Conservation (phyloP, 1,140 invertebrate genomes). For the Agrypnia vestita region DNA sequence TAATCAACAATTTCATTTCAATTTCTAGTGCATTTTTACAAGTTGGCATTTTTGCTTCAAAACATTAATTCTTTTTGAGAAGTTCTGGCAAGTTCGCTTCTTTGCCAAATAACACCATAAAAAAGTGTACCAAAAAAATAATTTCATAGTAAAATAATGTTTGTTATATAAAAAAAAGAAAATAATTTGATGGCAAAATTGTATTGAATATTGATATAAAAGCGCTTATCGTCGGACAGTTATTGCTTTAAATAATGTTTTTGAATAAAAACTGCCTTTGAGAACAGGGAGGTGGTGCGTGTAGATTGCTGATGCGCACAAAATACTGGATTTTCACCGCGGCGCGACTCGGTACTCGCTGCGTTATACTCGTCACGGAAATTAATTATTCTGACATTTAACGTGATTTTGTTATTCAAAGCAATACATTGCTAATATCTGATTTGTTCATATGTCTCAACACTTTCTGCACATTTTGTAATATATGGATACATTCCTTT, state of each 20-base stretch:
- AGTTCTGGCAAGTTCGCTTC: background rate
- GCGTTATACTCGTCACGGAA: too few relatives aligned
- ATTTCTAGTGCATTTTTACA: too few relatives aligned
- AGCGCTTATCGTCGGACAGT: constrained; percentile 36
- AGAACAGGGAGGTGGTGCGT: background rate
- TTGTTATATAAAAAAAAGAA: constrained; percentile 10
- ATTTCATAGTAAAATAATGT: constrained; percentile 14
- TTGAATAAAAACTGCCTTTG: constrained; percentile 43
- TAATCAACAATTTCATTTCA: background rate
- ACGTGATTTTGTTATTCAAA: too few relatives aligned
- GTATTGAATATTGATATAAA: constrained; percentile 12
- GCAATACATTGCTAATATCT: too few relatives aligned
- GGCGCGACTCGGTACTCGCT: constrained; percentile 3
- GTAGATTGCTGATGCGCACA: background rate
- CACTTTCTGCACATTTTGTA: too few relatives aligned
- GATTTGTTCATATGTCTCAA: too few relatives aligned
- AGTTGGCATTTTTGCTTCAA: background rate
- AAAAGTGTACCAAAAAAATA: background rate
- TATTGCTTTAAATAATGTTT: constrained; percentile 44
- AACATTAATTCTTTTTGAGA: background rate
- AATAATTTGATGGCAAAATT: background rate
- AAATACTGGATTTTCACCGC: constrained; percentile 29
- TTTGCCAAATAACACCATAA: background rate
- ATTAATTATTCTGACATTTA: too few relatives aligned
- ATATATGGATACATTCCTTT: too few relatives aligned